These are phyloP conservation scores for Melopsittacus undulatus DNA, from an alignment of 2,797 vertebrate species.

Conservation along the genomic window DNA sequence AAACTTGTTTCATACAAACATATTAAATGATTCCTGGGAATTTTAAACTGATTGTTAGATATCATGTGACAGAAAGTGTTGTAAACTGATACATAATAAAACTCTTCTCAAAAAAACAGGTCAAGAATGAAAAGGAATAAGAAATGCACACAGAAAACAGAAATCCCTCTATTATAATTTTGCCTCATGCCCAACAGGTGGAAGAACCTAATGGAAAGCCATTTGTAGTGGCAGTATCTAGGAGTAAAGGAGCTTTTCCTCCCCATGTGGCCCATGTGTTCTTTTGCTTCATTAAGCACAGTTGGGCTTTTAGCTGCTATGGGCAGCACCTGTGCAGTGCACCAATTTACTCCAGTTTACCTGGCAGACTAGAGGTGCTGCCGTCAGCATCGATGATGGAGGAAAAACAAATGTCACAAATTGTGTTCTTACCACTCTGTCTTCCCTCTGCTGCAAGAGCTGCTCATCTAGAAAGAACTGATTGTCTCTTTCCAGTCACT, in stretches of 20 bases:
- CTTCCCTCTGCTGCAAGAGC: not conserved
- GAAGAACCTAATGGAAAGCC: not conserved
- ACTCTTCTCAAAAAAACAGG: not conserved
- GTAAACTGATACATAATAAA: not conserved
- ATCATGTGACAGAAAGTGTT: not conserved
- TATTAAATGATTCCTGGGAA: not conserved
- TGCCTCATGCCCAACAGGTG: not conserved
- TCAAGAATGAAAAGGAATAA: not conserved
- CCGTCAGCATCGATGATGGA: not conserved
- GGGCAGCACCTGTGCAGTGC: not conserved
- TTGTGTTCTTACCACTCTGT: not conserved
- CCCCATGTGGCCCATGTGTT: fast-evolving
- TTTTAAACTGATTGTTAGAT: not conserved
- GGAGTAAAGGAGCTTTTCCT: not conserved
- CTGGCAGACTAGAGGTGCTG: not conserved
- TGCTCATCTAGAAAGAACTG: not conserved
- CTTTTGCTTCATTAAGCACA: not conserved
- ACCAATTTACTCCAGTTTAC: not conserved
- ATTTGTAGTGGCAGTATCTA: not conserved
- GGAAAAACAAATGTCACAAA: not conserved
- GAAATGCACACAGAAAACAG: not conserved
- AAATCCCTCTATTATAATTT: not conserved
- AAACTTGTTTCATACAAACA: not conserved
- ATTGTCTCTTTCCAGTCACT: not conserved
- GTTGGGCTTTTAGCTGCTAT: not conserved